Conservation (phyloP, 1,140 invertebrate genomes). For the Lutraria rhynchaena region DNA sequence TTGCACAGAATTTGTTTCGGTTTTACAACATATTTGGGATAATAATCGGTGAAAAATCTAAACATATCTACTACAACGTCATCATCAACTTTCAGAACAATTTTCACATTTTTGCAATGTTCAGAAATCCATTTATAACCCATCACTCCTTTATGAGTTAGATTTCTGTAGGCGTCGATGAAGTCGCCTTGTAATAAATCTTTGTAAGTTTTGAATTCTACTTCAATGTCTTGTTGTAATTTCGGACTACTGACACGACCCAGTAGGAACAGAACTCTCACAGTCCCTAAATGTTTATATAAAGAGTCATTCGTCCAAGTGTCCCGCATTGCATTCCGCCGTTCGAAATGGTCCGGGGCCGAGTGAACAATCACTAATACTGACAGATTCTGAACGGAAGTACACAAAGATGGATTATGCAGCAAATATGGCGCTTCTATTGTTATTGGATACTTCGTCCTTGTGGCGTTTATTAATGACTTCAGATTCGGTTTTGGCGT, state of each 20-base stretch:
- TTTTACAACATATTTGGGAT: constrained; percentile 27
- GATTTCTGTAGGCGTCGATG: constrained; percentile 77
- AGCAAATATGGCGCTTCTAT: constrained; percentile 62
- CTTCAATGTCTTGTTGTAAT: constrained; percentile 60
- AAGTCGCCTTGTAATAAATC: constrained; percentile 79
- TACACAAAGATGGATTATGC: constrained; percentile 67
- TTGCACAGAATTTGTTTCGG: constrained; percentile 64
- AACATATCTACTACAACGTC: constrained; percentile 53
- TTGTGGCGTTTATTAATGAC: constrained; percentile 20
- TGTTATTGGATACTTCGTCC: constrained; percentile 58
- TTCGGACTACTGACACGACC: constrained; percentile 84
- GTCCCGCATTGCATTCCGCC: constrained; percentile 71
- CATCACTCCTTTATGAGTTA: constrained; percentile 87
- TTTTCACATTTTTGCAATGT: constrained; percentile 85
- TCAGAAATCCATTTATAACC: constrained; percentile 90
- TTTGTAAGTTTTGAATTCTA: constrained; percentile 63
- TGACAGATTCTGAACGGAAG: constrained; percentile 58
- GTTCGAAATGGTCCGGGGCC: constrained; percentile 69
- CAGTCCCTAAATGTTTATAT: constrained; percentile 58
- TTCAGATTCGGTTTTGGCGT: constrained; percentile 8
- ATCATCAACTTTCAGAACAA: constrained; percentile 83
- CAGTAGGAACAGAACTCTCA: constrained; percentile 86
- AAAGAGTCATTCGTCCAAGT: constrained; percentile 76
- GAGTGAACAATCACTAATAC: constrained; percentile 75
- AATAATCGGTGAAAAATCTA: constrained; percentile 38